phyloP scores from a whole-genome alignment of 2,888 invertebrate species.

The Deroplatys truncata region DNA sequence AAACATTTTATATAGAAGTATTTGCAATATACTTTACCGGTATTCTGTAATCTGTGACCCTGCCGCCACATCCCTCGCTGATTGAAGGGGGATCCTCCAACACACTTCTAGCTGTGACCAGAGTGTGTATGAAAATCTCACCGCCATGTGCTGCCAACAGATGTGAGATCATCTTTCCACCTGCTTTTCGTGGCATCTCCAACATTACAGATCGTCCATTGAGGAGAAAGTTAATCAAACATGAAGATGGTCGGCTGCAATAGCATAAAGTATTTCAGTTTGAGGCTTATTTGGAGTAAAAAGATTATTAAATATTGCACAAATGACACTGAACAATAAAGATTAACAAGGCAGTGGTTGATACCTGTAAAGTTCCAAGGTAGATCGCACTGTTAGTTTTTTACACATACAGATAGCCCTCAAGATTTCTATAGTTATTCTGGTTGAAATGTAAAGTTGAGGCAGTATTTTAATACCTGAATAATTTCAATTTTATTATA shows the following conservation, averaged over 20 bases:
- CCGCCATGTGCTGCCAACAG: conserved; percentile 91
- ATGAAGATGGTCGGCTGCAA: conserved; percentile 86
- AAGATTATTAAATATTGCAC: too few species aligned
- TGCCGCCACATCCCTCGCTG: conserved; percentile 89
- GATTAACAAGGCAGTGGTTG: too few species aligned
- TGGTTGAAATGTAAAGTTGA: too few species aligned
- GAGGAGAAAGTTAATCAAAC: conserved; percentile 94
- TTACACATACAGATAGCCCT: too few species aligned
- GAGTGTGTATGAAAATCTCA: conserved; percentile 91
- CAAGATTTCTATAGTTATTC: too few species aligned
- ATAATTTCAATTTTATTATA: too few species aligned
- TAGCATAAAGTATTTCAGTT: neutral
- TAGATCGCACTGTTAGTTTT: too few species aligned
- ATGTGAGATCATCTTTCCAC: conserved; percentile 87
- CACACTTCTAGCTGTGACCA: conserved; percentile 77
- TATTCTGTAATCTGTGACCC: conserved; percentile 87
- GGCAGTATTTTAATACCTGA: too few species aligned
- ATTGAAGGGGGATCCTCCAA: conserved; percentile 94
- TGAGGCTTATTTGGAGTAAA: too few species aligned
- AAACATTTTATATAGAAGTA: too few species aligned
- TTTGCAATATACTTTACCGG: conserved; percentile 39
- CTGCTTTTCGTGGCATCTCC: conserved; percentile 78
- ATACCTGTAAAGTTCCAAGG: too few species aligned
- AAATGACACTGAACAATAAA: too few species aligned
- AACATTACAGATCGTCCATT: conserved; percentile 87